Evolutionary conservation across 2,113 vertebrate genomes (phyloP).

Genomic region (Sinocyclocheilus maitianheensis): DNA sequence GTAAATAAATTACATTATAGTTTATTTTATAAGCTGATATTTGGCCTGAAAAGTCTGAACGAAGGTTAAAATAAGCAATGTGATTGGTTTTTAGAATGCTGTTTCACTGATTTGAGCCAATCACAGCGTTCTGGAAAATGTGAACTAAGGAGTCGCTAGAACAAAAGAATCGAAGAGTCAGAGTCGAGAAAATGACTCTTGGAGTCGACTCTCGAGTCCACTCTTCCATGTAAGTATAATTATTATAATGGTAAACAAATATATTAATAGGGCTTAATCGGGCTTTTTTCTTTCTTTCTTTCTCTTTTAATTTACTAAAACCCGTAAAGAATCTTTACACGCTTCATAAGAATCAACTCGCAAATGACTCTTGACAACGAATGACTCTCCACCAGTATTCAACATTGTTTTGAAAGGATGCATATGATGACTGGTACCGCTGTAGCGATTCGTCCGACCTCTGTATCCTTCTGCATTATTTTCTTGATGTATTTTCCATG

Average conservation of each 20-base stretch:
- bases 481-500: constrained; percentile 72
- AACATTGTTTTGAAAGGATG: constrained; percentile 66
- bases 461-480: constrained; percentile 79
- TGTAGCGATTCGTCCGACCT: constrained; percentile 75
- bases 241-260: background rate
- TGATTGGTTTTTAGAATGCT: background rate
- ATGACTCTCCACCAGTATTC: background rate
- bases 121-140: background rate
- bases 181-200: background rate
- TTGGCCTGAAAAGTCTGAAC: background rate
- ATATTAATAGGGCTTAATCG: background rate
- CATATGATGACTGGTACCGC: constrained; percentile 77
- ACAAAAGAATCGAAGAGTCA: background rate
- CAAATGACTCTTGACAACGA: background rate
- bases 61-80: background rate
- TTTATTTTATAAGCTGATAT: background rate
- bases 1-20: background rate
- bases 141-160: background rate
- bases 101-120: background rate
- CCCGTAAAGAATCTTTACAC: background rate
- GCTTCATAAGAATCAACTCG: background rate
- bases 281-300: background rate
- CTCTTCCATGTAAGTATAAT: background rate
- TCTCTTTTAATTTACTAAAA: background rate
- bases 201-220: background rate